Conservation (phyloP, 2,113 vertebrate species). For the Gadus chalcogrammus region DNA sequence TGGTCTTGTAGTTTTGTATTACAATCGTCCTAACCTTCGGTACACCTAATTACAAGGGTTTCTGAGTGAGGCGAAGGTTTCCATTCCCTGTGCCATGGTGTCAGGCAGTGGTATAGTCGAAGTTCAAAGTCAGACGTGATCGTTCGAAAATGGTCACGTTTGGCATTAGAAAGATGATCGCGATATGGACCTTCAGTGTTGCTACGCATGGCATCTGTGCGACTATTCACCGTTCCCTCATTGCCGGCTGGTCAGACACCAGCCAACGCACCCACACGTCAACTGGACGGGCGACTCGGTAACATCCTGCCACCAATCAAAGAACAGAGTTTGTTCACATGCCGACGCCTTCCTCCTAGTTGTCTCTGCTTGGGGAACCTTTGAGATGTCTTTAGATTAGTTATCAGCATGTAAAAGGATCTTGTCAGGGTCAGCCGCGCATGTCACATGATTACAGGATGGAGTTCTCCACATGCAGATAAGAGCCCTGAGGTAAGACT, state of each 20-base stretch:
- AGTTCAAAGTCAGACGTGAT: background rate
- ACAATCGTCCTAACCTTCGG: slow-evolving; percentile 54
- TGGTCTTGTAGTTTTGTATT: slow-evolving; percentile 67
- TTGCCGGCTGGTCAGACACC: too few relatives aligned
- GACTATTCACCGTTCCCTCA: too few relatives aligned
- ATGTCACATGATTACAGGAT: slow-evolving; percentile 54
- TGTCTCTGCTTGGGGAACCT: slow-evolving; percentile 50
- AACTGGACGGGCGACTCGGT: too few relatives aligned
- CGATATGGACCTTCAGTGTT: too few relatives aligned
- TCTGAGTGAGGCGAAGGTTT: slow-evolving; percentile 41
- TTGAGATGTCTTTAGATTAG: slow-evolving; percentile 65
- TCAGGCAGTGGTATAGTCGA: background rate
- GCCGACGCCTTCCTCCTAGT: slow-evolving; percentile 15
- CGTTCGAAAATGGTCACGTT: too few relatives aligned
- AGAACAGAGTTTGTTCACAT: too few relatives aligned
- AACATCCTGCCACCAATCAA: too few relatives aligned
- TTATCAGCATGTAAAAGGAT: slow-evolving; percentile 62
- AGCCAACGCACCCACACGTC: too few relatives aligned
- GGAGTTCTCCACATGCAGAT: slow-evolving; percentile 40
- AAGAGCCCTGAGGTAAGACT: slow-evolving; percentile 19
- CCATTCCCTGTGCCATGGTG: slow-evolving; percentile 15
- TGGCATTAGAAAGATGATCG: too few relatives aligned
- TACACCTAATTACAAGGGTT: slow-evolving; percentile 62
- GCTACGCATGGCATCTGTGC: too few relatives aligned
- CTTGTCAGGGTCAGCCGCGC: slow-evolving; percentile 40